Base-by-base conservation (phyloP, 2,113 vertebrate genomes). In the Protobothrops mucrosquamatus region DNA sequence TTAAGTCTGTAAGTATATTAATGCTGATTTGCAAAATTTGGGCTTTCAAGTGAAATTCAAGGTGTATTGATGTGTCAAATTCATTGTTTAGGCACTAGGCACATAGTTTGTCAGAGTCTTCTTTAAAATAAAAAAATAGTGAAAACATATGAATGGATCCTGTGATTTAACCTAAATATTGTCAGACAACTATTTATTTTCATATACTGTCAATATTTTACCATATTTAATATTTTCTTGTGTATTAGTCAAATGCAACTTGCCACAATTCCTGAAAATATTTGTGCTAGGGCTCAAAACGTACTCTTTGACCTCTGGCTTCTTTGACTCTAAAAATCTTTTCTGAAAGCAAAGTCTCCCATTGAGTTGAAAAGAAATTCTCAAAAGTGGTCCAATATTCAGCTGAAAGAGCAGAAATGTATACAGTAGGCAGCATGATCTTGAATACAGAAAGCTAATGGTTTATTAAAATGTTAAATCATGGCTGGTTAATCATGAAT, bases 321-420 rank as follows among this genome's bases (percentile, higher is more conserved):
- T 96, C 94, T 92, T 96, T 93, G 81, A 55, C 87, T 39, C 46
- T 57, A 52, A 54, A 89, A 95, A 94, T 39, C 1, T 2, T 93
- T 89, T 89, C 69, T 92, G 94, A 94, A 87, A 34, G 34, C 46
- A 57, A 93, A 57, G 0, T 94, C 92, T 61, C 91, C 85, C 64
- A 95, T 92, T 93, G 46, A 86, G 52, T 85, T 85, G 59, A 95
- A 91, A 92, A 92, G 22, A 93, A 54, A 2, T 10, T n/a, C 22
- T 88, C 85, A 92, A 94, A 94, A 91, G 43, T 59, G 92, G 57
- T 11, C 3, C 3, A 46, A 0, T 88, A 88, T 95, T 92, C 85
- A 59, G 57, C 7, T 52, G 87, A 52, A 93, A 86, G 12, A 86
- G 15, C 2, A 46, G 24, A 59, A 51, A n/a, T 88, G 39, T 64